phyloP scores from a whole-genome alignment of 37 sponge, comb jelly and placozoan species.

The Dysidea cf. avara region DNA sequence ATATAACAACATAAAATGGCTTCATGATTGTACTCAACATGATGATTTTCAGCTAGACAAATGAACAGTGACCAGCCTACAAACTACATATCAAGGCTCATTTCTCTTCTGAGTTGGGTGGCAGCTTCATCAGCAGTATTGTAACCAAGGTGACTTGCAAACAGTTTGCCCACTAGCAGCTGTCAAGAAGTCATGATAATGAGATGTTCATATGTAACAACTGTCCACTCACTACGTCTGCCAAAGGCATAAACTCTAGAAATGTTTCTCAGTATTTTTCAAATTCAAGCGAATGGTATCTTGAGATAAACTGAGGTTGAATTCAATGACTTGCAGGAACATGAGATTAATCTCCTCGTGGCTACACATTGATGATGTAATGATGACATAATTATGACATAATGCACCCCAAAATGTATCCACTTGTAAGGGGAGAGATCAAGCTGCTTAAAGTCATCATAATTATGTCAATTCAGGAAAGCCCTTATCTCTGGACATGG shows the following conservation, averaged over 20 bases:
- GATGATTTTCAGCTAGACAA: too few species aligned
- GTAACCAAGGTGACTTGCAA: slow-evolving; percentile 39
- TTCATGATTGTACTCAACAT: too few species aligned
- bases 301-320: too few species aligned
- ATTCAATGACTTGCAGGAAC: slow-evolving; percentile 9
- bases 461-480: slow-evolving; percentile 57
- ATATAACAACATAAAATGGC: too few species aligned
- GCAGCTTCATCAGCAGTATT: slow-evolving; percentile 45
- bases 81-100: too few species aligned
- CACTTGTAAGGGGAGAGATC: slow-evolving; percentile 46
- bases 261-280: too few species aligned
- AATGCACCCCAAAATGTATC: slow-evolving; percentile 82
- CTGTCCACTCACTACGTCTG: slow-evolving; percentile 55
- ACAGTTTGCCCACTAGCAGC: slow-evolving; percentile 64
- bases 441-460: slow-evolving; percentile 46
- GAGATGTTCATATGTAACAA: too few species aligned
- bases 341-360: slow-evolving; percentile 42
- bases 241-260: slow-evolving; percentile 59
- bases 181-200: too few species aligned
- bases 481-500: too few species aligned
- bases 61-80: too few species aligned
- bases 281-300: too few species aligned
- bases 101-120: slow-evolving; percentile 11
- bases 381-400: neutral
- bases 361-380: neutral